These are phyloP conservation scores for Oscheius sp. DNA, from an alignment of 2,888 invertebrate genomes.

Conservation along the genomic window DNA sequence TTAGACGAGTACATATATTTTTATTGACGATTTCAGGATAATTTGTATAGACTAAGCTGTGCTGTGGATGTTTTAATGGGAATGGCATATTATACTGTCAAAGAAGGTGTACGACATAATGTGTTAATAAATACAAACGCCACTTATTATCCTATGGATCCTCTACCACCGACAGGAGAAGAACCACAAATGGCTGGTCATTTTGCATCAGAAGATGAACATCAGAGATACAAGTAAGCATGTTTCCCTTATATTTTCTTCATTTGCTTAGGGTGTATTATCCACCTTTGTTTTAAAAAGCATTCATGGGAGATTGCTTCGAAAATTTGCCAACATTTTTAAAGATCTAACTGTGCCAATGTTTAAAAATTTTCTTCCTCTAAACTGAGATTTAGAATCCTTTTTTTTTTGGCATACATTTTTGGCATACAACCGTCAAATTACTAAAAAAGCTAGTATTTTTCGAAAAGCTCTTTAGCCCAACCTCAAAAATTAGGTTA, in stretches of 20 bases:
- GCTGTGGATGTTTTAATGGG: slow-evolving; percentile 12
- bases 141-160: slow-evolving; percentile 19
- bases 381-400: no score
- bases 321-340: no score
- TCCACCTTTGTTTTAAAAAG: no score
- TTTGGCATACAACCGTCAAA: no score
- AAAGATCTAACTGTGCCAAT: no score
- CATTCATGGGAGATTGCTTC: no score
- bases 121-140: background rate
- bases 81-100: background rate
- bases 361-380: no score
- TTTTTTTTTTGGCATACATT: no score
- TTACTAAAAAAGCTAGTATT: no score
- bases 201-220: background rate
- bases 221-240: slow-evolving; percentile 8
- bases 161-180: slow-evolving; percentile 9
- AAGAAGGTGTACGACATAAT: background rate
- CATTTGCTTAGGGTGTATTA: no score
- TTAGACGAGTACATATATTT: background rate
- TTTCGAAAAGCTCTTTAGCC: no score
- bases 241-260: background rate
- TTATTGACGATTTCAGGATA: background rate
- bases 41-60: background rate
- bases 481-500: no score
- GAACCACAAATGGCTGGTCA: background rate